These are phyloP conservation scores for Phycodurus eques DNA, from an alignment of 2,113 vertebrate genomes.

Conservation along the genomic window DNA sequence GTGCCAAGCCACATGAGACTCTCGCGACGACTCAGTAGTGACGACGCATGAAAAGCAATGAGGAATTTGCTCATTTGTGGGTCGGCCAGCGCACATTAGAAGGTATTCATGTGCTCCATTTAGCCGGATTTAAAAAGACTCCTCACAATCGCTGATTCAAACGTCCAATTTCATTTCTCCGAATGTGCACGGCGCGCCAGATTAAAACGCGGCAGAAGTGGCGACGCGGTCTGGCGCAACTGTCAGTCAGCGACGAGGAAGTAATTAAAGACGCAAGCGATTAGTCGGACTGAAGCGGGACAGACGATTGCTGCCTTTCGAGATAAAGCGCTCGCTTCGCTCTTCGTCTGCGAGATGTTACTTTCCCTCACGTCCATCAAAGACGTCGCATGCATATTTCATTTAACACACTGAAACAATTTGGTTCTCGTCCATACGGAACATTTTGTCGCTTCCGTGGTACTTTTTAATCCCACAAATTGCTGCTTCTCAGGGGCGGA, in stretches of 20 bases:
- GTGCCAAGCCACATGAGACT: no score
- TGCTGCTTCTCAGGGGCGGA: no score
- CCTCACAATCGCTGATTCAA: constrained; percentile 27
- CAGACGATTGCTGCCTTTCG: constrained; percentile 36
- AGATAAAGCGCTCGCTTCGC: constrained; percentile 52
- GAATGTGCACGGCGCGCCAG: no score
- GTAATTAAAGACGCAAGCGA: constrained; percentile 59
- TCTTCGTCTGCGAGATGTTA: constrained; percentile 20
- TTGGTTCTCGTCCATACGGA: no score
- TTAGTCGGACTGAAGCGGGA: constrained; percentile 52
- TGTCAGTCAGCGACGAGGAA: constrained; percentile 30
- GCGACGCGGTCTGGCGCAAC: no score
- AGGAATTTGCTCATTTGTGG: not conserved
- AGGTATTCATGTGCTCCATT: constrained; percentile 10
- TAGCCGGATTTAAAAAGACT: constrained; percentile 2
- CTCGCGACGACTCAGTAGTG: no score
- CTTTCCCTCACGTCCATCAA: constrained; percentile 19
- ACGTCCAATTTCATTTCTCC: not conserved
- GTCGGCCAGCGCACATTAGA: constrained; percentile 10
- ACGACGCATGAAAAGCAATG: no score
- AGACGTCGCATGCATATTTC: constrained; percentile 28
- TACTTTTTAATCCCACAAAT: no score
- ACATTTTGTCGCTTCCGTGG: no score
- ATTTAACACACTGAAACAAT: no score
- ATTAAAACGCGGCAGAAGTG: no score